Evolutionary conservation across 2,113 vertebrate species (phyloP), one percentile per base, ranked within the genome.

Genomic region (Tachysurus fulvidraco): DNA sequence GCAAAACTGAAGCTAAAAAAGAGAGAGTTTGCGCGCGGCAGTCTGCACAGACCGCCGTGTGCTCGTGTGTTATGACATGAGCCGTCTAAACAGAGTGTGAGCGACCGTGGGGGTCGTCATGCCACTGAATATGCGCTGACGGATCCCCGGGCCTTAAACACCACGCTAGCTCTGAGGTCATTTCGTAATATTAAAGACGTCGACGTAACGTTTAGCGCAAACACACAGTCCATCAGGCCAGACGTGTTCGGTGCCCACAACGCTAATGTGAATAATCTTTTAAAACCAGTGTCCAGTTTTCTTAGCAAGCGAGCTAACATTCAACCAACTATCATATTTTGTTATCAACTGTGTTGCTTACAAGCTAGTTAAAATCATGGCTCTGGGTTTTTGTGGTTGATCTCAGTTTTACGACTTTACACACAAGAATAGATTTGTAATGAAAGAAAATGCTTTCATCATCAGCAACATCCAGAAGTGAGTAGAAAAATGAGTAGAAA

Each of bases 1-100:
- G 41, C 69, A 77, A 62, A 77, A 62, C 23, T 76, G 57, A 86
- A 80, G 3, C 52, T 12, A 54, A 64, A 78, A 64, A 85, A 76
- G 14, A 64, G 81, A 74, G 5, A 36, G 59, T 19, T 30, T 5
- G 30, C 50, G 80, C n/a, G n/a, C 81, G 19, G 7, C 71, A 55
- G 90, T 93, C 84, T 88, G 59, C 87, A 90, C 87, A 90, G 93
- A 91, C 85, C 87, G 85, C 89, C 87, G 88, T 91, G 90, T 89
- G 89, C 88, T 90, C 92, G 90, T 92, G 88, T 88, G 92, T 93
- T 92, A 93, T 93, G 93, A 94, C 93, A 92, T 87, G 88, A 89
- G 54, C 88, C 25, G 91, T 92, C 88, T 88, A 91, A 92, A 91
- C 88, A 92, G 90, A 73, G n/a, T 69, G 57, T 67, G 57, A 54